A percentile compares a stretch with the other conserved stretches of the same genome.
Evolutionary conservation across 30 jellyfish, hydroid and myxozoan genomes (phyloP).

Genomic region (Sanderia malayensis): DNA sequence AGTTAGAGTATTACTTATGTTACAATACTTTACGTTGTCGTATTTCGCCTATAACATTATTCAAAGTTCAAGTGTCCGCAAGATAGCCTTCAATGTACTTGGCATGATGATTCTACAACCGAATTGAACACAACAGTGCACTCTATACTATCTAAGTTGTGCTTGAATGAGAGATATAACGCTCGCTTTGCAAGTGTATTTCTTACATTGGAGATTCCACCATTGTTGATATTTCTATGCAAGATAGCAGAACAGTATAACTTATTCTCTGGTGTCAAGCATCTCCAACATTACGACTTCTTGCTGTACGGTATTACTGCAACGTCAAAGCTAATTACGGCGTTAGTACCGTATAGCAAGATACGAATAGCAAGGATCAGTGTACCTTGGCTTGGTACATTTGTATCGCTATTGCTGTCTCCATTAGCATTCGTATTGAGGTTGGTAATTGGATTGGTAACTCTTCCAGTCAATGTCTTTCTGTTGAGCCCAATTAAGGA

Average conservation of each 20-base stretch:
- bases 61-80: too few relatives aligned
- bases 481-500: neutral
- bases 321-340: neutral
- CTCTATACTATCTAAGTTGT: neutral
- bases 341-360: neutral
- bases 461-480: neutral
- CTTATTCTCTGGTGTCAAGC: neutral
- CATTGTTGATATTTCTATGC: neutral
- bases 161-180: conserved; percentile 1
- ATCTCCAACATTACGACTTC: neutral
- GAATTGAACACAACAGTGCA: neutral
- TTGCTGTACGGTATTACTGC: neutral
- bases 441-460: neutral
- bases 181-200: conserved; percentile 1
- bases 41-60: neutral
- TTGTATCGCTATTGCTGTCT: neutral
- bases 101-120: neutral
- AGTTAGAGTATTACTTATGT: neutral
- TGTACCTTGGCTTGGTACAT: neutral
- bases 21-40: neutral
- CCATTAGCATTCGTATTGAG: neutral
- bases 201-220: neutral
- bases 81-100: neutral
- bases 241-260: neutral
- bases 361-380: neutral